A percentile compares a stretch with the other conserved stretches of the same genome.
Conservation (phyloP, 1,140 invertebrate genomes). For the Drosophila azteca region DNA sequence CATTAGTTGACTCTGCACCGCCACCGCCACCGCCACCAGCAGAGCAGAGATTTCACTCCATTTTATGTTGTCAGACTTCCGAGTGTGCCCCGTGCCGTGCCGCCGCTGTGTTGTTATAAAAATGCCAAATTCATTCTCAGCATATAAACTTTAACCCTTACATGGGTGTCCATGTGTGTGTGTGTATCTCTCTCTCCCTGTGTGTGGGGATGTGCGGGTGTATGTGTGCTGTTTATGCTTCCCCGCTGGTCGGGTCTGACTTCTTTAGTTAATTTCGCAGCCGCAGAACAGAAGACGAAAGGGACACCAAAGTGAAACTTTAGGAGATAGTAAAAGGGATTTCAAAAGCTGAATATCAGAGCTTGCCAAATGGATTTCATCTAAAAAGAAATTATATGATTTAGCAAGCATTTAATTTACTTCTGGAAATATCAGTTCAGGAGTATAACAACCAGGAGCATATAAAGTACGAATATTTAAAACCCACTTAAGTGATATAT, state of each 20-base stretch:
- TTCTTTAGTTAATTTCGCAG: constrained; percentile 72
- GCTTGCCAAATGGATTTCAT: no score
- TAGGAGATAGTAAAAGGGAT: constrained; percentile 20
- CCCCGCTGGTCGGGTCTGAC: constrained; percentile 62
- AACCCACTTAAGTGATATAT: no score
- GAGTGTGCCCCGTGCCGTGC: constrained; percentile 51
- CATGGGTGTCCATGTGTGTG: constrained; percentile 14
- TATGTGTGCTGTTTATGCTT: constrained; percentile 52
- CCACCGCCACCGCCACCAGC: constrained; percentile 63
- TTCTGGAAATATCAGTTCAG: no score
- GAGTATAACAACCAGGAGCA: no score
- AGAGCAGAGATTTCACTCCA: constrained; percentile 80
- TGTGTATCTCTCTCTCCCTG: no score
- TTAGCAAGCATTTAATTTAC: no score
- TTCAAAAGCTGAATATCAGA: no score
- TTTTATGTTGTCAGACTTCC: constrained; percentile 81
- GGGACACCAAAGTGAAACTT: constrained; percentile 28
- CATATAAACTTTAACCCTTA: constrained; percentile 67
- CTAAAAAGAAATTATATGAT: no score
- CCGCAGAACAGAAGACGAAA: constrained; percentile 51
- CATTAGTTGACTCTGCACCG: neutral
- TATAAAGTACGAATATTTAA: no score
- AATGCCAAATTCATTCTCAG: constrained; percentile 81
- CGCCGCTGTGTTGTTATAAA: constrained; percentile 51
- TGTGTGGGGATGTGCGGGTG: neutral